Conservation (phyloP, 2,113 vertebrate genomes). For the Lota lota region DNA sequence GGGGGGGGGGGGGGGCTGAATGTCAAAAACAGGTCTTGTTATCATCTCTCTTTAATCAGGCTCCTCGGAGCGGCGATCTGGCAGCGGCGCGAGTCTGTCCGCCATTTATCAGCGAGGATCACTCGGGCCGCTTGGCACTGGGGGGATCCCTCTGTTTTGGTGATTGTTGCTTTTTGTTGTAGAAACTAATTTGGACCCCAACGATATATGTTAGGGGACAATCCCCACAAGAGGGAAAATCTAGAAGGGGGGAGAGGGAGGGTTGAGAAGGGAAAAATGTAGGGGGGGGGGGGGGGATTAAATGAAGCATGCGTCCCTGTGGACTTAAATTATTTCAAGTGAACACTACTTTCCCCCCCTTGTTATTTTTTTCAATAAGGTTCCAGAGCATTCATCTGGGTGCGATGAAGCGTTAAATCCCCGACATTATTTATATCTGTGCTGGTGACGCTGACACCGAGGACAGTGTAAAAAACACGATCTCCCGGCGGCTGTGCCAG, state of each 20-base stretch:
- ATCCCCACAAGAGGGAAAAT: neutral
- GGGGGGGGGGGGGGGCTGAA: neutral
- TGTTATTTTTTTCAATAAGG: conserved; percentile 11
- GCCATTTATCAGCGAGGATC: conserved; percentile 38
- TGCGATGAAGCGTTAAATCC: conserved; percentile 15
- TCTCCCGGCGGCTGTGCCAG: conserved; percentile 39
- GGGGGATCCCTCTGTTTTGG: conserved; percentile 41
- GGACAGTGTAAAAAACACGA: conserved; percentile 51
- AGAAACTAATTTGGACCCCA: conserved; percentile 26
- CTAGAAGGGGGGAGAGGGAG: neutral
- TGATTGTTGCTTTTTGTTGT: conserved; percentile 58
- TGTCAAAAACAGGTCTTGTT: conserved; percentile 10
- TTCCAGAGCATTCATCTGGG: conserved; percentile 9
- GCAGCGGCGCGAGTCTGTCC: conserved; percentile 8
- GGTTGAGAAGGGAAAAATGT: neutral
- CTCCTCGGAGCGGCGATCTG: conserved; percentile 24
- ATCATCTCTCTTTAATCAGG: conserved; percentile 42
- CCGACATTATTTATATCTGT: conserved; percentile 36
- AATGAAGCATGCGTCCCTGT: conserved; percentile 35
- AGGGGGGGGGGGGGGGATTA: conserved; percentile 2
- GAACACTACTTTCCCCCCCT: conserved; percentile 15
- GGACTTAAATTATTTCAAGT: conserved; percentile 24
- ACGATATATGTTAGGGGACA: neutral
- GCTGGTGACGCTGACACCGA: conserved; percentile 29
- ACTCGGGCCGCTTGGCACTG: conserved; percentile 34